phyloP scores from a whole-genome alignment of 2,888 invertebrate species.

The Archips xylosteana region DNA sequence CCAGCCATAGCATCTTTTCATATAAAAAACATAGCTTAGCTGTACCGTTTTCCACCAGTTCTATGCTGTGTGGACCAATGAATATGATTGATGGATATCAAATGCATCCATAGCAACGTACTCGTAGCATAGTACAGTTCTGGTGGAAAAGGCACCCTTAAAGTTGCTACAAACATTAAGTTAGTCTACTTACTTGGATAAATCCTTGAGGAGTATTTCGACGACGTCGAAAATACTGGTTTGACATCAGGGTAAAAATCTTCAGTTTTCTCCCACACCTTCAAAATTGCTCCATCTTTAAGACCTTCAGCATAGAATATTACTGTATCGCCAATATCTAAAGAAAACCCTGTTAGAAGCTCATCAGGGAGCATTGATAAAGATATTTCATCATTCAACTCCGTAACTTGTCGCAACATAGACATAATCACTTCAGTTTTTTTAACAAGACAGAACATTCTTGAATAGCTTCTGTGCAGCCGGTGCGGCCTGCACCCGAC shows the following conservation, averaged over 20 bases:
- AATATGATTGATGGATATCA: no score
- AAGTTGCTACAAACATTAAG: not conserved
- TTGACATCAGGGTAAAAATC: slow-evolving; percentile 62
- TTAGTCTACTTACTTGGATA: slow-evolving; percentile 63
- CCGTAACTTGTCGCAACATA: slow-evolving; percentile 57
- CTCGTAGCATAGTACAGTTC: no score
- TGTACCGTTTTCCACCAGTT: no score
- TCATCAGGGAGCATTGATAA: slow-evolving; percentile 47
- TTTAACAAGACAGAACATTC: slow-evolving; percentile 63
- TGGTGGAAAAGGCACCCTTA: not conserved
- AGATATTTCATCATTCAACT: slow-evolving; percentile 60
- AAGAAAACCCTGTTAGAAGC: slow-evolving; percentile 69
- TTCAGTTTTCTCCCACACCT: slow-evolving; percentile 67
- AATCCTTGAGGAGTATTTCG: slow-evolving; percentile 62
- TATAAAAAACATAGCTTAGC: no score
- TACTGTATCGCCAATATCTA: slow-evolving; percentile 66
- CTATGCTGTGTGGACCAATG: no score
- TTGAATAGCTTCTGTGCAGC: slow-evolving; percentile 57
- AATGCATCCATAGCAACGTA: no score
- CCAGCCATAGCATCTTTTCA: no score
- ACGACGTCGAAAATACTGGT: slow-evolving; percentile 65
- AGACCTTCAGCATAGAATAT: slow-evolving; percentile 72
- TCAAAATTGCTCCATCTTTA: slow-evolving; percentile 65
- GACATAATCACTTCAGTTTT: slow-evolving; percentile 53
- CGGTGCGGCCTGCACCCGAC: slow-evolving; percentile 68